Base-by-base conservation (phyloP, 2,797 vertebrate species). In the Poeciliopsis turneri region DNA sequence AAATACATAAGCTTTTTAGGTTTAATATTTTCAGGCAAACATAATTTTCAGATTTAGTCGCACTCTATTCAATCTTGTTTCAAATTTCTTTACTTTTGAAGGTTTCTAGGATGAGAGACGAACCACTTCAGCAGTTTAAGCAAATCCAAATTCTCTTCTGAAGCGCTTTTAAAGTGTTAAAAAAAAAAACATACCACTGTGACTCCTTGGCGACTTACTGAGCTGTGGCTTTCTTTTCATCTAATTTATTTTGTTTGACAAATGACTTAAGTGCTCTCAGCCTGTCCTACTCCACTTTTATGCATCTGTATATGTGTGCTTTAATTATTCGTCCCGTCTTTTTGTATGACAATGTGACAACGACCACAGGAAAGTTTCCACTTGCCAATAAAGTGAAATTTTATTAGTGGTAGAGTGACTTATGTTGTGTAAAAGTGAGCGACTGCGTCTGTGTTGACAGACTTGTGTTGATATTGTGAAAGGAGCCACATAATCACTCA, bases 321-420 rank as follows among this genome's bases (percentile, higher is more conserved):
- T 95, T 94, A 92, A 94, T 94, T 86, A 92, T 92, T 94, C 93
- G 90, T 92, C 85, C 82, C 89, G 55, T 86, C 77, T 33, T 78
- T 88, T 89, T 85, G 87, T 88, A 89, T 90, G 91, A 93, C 90
- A 89, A 86, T 88, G 92, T 95, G 89, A 89, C 86, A 92, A 90
- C 85, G 75, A 92, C 92, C 93, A 90, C 94, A 90, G 89, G 92
- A 93, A 93, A 94, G 87, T 96, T 96, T 95, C 95, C 94, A 94
- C 91, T 92, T 84, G 86, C 90, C 81, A 92, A 84, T 95, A 92
- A 94, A 93, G 80, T 74, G 74, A 36, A 36, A 82, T 89, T 94
- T 95, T 91, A 93, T 89, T 92, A 83, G 90, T 75, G 76, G 74
- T 87, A 80, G 73, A 81, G 88, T 89, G 90, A 93, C 92, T 92